Base-by-base conservation (phyloP, 2,888 invertebrate genomes). In the Microplitis manilae region DNA sequence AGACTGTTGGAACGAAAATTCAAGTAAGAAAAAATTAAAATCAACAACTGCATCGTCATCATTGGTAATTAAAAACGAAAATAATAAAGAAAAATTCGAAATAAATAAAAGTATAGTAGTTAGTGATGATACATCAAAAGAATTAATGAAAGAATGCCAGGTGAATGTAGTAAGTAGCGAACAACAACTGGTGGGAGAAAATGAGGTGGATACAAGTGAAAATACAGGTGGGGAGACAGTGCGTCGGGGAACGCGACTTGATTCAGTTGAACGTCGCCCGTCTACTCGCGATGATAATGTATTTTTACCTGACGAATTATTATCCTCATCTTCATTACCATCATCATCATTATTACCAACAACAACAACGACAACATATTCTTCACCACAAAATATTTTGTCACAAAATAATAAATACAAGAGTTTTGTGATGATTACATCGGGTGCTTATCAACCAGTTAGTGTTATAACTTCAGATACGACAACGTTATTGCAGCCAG, bases 381-480 rank as follows among this genome's bases (percentile, higher is more conserved):
- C 38, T 69, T 68, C 73, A 76, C 75, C 8, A 74, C 73, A 50
- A 73, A 65, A 15, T 84, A 80, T 75, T 80, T 76, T 75, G 41
- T 78, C 64, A 70, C 83, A 71, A 86, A 50, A 80, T 76, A 87
- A 88, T 82, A 94, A 95, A 90, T 96, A 96, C 90, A 95, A 95
- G 87, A 96, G 96, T 92, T 94, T 96, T 92, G 95, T 96, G 90
- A 96, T 96, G 95, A 96, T 96, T 91, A 96, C 96, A 87, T 95
- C 95, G 91, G 89, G 90, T 77, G 84, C 92, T 89, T 91, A 90
- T 84, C 91, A 92, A 81, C 92, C 92, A 89, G 95, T 95, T 86
- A 95, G 94, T 91, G 94, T 95, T 84, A 93, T 95, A 89, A 94
- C 95, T 87, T 93, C 93, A 86, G 94, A 95, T 89, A 95, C 95